Conservation (phyloP, 2,113 vertebrate genomes). For the Clupea harengus region DNA sequence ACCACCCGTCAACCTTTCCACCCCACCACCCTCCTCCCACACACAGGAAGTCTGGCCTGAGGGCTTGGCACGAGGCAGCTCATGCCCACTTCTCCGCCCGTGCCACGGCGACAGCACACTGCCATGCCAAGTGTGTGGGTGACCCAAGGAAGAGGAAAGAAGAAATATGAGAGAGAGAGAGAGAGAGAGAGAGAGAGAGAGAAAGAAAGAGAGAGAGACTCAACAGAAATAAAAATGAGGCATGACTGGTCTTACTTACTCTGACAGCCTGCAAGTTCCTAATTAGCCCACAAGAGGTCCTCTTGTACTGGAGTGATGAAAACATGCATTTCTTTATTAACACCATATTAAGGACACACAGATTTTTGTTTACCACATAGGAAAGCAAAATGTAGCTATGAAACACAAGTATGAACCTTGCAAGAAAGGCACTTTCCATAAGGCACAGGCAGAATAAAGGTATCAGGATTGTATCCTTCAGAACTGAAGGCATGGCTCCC, state of each 20-base stretch:
- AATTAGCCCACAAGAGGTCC: background rate
- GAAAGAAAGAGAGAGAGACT: background rate
- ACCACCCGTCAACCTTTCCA: background rate
- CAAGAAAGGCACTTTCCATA: background rate
- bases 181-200: background rate
- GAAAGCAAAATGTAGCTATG: background rate
- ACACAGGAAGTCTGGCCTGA: slow-evolving; percentile 18
- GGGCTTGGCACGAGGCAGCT: slow-evolving; percentile 14
- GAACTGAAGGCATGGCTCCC: slow-evolving; percentile 10
- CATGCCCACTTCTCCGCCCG: slow-evolving; percentile 15
- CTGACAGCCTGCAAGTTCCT: slow-evolving; percentile 53
- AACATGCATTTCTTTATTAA: background rate
- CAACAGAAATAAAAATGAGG: background rate
- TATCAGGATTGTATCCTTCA: background rate
- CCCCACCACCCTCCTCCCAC: background rate
- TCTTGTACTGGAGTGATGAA: background rate
- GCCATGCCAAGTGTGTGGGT: slow-evolving; percentile 25
- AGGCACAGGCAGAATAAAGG: background rate
- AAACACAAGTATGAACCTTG: background rate
- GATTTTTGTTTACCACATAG: background rate
- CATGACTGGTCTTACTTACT: slow-evolving; percentile 48
- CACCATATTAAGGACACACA: background rate
- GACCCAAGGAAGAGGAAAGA: background rate
- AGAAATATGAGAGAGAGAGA: background rate
- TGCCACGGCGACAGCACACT: slow-evolving; percentile 35